Evolutionary conservation across 2,797 vertebrate genomes (phyloP).

Genomic region (Phalanger gymnotis): DNA sequence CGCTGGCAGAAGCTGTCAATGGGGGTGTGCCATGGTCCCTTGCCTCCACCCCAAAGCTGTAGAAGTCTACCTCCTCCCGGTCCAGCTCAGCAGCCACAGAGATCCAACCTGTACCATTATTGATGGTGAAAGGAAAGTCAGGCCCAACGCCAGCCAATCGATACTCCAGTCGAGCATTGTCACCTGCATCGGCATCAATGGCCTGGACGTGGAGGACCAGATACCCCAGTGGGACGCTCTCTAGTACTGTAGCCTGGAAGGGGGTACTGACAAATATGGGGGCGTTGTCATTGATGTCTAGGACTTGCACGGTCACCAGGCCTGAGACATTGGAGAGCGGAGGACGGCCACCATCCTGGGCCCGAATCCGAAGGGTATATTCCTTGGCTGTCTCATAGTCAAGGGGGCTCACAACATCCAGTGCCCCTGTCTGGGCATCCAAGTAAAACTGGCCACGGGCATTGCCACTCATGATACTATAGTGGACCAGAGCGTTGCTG

Average conservation of each 20-base stretch:
- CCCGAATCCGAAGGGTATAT: slow-evolving; percentile 92
- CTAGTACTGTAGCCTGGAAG: slow-evolving; percentile 95
- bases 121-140: slow-evolving; percentile 93
- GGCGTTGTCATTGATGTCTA: slow-evolving; percentile 95
- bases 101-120: slow-evolving; percentile 96
- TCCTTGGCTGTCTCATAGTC: slow-evolving; percentile 96
- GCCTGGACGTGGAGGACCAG: slow-evolving; percentile 96
- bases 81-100: slow-evolving; percentile 93
- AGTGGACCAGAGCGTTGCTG: slow-evolving; percentile 94
- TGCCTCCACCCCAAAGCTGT: slow-evolving; percentile 94
- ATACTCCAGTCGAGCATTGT: slow-evolving; percentile 94
- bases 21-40: slow-evolving; percentile 91
- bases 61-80: slow-evolving; percentile 94
- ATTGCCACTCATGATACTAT: slow-evolving; percentile 98
- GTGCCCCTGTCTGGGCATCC: slow-evolving; percentile 93
- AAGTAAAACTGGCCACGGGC: slow-evolving; percentile 97
- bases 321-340: slow-evolving; percentile 96
- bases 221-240: slow-evolving; percentile 95
- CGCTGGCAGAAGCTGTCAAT: slow-evolving; percentile 93
- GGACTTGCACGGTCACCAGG: slow-evolving; percentile 93
- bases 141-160: slow-evolving; percentile 87
- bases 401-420: slow-evolving; percentile 93
- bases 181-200: slow-evolving; percentile 94
- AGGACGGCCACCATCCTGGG: slow-evolving; percentile 95
- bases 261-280: slow-evolving; percentile 98